Percentiles rank a stretch among this genome's conserved stretches.
phyloP scores from a whole-genome alignment of 2,888 invertebrate species.

The Chrysomela aeneicollis region DNA sequence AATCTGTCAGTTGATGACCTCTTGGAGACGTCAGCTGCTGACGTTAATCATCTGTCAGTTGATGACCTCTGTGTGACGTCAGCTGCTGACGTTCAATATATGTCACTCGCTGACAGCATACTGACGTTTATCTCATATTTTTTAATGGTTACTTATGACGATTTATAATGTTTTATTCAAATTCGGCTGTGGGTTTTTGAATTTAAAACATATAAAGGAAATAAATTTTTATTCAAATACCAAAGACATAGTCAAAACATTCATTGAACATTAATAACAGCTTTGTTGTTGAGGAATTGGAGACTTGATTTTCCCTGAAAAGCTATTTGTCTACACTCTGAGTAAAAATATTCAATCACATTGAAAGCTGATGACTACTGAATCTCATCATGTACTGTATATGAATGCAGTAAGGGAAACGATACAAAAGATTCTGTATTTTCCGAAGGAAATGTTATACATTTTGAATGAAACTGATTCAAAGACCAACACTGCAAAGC shows the following conservation, averaged over 20 bases:
- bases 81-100: too few relatives aligned
- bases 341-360: constrained; percentile 1
- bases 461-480: constrained; percentile 3
- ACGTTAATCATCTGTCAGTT: constrained; percentile 9
- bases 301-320: constrained; percentile 1
- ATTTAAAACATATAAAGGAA: background rate
- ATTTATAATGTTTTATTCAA: background rate
- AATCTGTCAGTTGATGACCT: constrained; percentile 6
- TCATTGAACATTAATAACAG: background rate
- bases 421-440: constrained; percentile 14
- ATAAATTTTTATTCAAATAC: background rate
- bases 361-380: background rate
- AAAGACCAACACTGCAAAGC: constrained; percentile 9
- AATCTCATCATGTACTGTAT: constrained; percentile 3
- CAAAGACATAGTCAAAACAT: background rate
- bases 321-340: background rate
- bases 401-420: constrained; percentile 14
- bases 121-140: background rate
- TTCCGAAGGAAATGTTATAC: constrained; percentile 11
- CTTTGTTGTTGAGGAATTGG: too few relatives aligned
- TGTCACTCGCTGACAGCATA: too few relatives aligned
- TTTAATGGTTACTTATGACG: background rate
- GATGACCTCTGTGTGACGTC: too few relatives aligned
- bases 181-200: background rate
- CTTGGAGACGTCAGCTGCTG: constrained; percentile 6